These are phyloP conservation scores for Notamacropus eugenii DNA, from an alignment of 2,797 vertebrate genomes.

Conservation along the genomic window DNA sequence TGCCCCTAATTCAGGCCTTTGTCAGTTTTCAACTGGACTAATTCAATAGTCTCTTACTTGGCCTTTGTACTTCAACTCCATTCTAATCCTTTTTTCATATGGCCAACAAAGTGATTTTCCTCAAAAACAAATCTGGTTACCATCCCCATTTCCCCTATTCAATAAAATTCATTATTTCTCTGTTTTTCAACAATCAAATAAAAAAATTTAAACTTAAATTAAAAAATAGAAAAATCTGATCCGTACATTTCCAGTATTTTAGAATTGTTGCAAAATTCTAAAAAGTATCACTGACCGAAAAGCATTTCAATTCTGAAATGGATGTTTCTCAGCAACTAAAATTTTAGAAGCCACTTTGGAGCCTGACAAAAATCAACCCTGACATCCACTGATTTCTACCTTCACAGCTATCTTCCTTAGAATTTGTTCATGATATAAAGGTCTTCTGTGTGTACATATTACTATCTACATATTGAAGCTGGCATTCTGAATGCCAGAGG, in stretches of 20 bases:
- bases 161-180: not conserved
- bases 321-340: not conserved
- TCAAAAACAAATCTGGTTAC: not conserved
- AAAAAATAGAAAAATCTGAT: not conserved
- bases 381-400: too few relatives aligned
- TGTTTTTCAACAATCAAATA: not conserved
- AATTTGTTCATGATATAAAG: not conserved
- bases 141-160: not conserved
- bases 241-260: not conserved
- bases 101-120: not conserved
- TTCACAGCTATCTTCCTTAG: not conserved
- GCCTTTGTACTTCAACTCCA: not conserved
- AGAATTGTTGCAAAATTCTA: constrained; percentile 69
- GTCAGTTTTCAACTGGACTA: not conserved
- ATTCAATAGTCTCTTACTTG: not conserved
- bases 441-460: not conserved
- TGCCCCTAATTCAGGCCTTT: not conserved
- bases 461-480: not conserved
- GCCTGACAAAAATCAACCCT: not conserved
- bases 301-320: not conserved
- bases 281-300: not conserved
- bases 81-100: not conserved
- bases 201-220: not conserved
- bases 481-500: not conserved
- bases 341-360: not conserved